phyloP scores from a whole-genome alignment of 2,888 invertebrate species.

The Uropetala carovei region DNA sequence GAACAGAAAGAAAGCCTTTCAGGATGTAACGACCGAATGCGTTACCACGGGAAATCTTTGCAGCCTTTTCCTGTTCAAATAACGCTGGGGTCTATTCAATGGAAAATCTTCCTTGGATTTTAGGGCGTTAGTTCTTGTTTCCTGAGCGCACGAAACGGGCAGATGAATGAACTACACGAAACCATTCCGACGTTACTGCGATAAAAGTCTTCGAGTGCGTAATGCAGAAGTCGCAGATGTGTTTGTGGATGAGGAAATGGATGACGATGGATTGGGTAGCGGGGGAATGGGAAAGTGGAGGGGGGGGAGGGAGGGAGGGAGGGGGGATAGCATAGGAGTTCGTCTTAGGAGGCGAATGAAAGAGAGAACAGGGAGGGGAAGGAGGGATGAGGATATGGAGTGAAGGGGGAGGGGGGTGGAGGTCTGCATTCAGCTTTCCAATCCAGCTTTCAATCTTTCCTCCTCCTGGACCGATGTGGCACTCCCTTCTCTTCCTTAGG shows the following conservation, averaged over 20 bases:
- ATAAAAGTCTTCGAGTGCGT: conserved; percentile 57
- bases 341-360: no score
- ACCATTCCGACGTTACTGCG: neutral
- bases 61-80: no score
- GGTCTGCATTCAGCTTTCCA: conserved; percentile 41
- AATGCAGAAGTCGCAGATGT: conserved; percentile 57
- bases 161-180: neutral
- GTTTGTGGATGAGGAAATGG: conserved; percentile 59
- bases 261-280: conserved; percentile 46
- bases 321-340: neutral
- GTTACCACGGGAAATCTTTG: no score
- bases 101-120: no score
- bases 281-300: neutral
- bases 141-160: neutral
- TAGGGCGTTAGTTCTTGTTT: no score
- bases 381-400: neutral
- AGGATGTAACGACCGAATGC: neutral
- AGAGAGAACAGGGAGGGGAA: neutral
- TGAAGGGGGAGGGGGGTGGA: neutral
- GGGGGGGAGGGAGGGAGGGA: neutral
- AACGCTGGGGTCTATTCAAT: no score
- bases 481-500: neutral
- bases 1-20: neutral
- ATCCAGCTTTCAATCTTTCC: conserved; percentile 61
- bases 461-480: conserved; percentile 44